These are phyloP conservation scores for Gallirallus australis DNA, from an alignment of 2,797 vertebrate genomes.

Conservation along the genomic window DNA sequence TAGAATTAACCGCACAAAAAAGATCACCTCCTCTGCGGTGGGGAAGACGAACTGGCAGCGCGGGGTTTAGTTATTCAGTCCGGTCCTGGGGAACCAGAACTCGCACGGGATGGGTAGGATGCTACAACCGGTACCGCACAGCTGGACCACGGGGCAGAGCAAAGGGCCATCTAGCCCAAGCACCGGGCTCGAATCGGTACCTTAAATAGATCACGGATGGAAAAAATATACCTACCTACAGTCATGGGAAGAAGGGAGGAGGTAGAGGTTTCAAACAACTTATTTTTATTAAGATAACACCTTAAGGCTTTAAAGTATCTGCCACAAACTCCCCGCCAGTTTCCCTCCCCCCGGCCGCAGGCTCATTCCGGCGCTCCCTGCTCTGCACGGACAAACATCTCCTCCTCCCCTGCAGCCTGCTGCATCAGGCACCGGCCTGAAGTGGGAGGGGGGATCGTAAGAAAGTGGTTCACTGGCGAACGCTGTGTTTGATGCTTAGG, in stretches of 20 bases:
- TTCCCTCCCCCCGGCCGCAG: neutral
- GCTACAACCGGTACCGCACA: neutral
- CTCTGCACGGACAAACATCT: neutral
- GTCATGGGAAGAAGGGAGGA: neutral
- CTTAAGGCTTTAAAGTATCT: neutral
- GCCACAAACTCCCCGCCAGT: neutral
- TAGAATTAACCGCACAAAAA: neutral
- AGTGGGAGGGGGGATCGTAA: neutral
- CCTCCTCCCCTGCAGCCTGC: neutral
- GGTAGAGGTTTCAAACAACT: neutral
- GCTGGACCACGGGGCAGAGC: neutral
- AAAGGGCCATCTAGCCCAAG: neutral
- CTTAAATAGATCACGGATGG: neutral
- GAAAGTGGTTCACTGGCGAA: neutral
- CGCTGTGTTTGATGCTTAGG: neutral
- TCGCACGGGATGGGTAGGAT: fast-evolving
- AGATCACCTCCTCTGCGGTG: neutral
- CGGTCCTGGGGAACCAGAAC: fast-evolving
- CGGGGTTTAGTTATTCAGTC: neutral
- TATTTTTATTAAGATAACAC: neutral
- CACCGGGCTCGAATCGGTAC: fast-evolving
- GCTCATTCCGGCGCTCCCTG: neutral
- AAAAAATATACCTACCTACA: neutral
- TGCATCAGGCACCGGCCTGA: neutral
- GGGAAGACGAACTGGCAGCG: neutral